Percentiles rank a stretch among this genome's conserved stretches.
These are phyloP conservation scores for Cynaeus angustus DNA, from an alignment of 2,888 invertebrate species.

Conservation along the genomic window DNA sequence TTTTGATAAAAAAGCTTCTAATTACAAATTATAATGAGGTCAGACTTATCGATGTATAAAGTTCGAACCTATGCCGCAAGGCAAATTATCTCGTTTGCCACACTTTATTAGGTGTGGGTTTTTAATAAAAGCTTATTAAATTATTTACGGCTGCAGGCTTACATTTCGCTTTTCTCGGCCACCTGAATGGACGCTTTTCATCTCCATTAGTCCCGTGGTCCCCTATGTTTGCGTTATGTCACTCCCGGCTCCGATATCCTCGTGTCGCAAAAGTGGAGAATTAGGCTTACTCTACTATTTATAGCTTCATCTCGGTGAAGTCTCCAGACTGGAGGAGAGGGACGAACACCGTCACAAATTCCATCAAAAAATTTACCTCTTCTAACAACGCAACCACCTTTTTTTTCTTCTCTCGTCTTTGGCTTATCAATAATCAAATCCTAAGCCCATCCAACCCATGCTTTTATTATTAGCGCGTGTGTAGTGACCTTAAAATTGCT, in stretches of 20 bases:
- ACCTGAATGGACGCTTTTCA: conserved; percentile 48
- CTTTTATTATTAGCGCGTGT: conserved; percentile 35
- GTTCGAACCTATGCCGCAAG: conserved; percentile 34
- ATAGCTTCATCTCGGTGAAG: conserved; percentile 55
- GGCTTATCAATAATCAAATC: conserved; percentile 21
- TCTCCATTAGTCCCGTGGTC: conserved; percentile 47
- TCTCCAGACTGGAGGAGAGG: conserved; percentile 25
- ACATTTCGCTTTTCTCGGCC: conserved; percentile 21
- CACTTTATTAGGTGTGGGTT: conserved; percentile 46
- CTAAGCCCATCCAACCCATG: background rate
- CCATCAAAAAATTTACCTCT: no score
- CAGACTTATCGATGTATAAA: conserved; percentile 42
- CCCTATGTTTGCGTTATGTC: conserved; percentile 50
- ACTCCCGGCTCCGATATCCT: conserved; percentile 47
- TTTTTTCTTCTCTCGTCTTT: background rate
- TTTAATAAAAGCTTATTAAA: conserved; percentile 48
- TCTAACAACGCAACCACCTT: no score
- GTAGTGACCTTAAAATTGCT: conserved; percentile 38
- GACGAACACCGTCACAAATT: no score
- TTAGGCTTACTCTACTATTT: conserved; percentile 60
- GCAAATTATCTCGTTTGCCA: conserved; percentile 47
- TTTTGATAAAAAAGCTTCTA: conserved; percentile 19
- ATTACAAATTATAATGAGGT: conserved; percentile 40
- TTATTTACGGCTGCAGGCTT: conserved; percentile 38
- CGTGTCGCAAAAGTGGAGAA: conserved; percentile 47